Evolutionary conservation across 2,888 invertebrate species (phyloP), one percentile per base, ranked within the genome.

Genomic region (Lasioglossum malachurum): DNA sequence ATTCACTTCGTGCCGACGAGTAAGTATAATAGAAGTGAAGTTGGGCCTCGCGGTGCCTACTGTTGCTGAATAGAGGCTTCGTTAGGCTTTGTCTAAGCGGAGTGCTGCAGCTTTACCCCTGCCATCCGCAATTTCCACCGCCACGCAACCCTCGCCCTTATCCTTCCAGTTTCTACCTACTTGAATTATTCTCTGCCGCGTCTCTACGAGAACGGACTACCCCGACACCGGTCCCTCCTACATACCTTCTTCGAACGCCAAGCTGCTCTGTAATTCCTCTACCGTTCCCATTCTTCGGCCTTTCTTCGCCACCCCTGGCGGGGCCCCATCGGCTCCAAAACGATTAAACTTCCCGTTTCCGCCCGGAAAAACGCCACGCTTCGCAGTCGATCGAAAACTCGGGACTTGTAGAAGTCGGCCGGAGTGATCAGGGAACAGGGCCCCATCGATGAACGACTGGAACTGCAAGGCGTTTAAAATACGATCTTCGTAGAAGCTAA

Each of bases 31-130:
- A 88, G 91, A 89, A 89, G 89, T 91, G 92, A 92, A 92, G 92
- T 92, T 91, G 92, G 86, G 88, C 88, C 89, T 88, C 89, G 89
- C 89, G 86, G 87, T 91, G 89, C 92, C 93, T 92, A 92, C 92
- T 90, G 92, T 93, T 90, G 85, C 88, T 91, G 91, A 92, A 93
- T 91, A 93, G 91, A 88, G 91, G 93, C 93, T 92, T 92, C 92
- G 92, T 92, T 92, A 92, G 91, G 92, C 93, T 92, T 92, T 92
- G 92, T 92, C 90, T 91, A 87, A 88, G 88, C 80, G 84, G 89
- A 90, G 91, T 89, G 87, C 87, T 87, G 84, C 88, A 90, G 89
- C 92, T 90, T 92, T 87, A 77, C 86, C 84, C 80, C 79, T 82
- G 77, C 83, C 86, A 80, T 81, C 84, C 79, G 82, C 78, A 76